A percentile compares a stretch with the other conserved stretches of the same genome.
These are phyloP conservation scores for Telmatherina bonti DNA, from an alignment of 2,797 vertebrate genomes.

Conservation along the genomic window DNA sequence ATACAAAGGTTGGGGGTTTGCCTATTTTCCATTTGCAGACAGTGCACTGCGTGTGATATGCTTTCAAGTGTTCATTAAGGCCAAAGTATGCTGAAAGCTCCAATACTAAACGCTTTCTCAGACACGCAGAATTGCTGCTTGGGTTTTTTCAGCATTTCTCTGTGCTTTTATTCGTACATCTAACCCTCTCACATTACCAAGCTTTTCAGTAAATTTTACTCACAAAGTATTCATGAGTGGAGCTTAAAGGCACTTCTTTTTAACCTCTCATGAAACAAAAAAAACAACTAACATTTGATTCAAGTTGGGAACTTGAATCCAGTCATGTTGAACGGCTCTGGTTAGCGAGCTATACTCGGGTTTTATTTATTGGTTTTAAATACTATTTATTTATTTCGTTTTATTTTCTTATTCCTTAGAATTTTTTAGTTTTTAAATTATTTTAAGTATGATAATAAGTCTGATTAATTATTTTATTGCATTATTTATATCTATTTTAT, in stretches of 20 bases:
- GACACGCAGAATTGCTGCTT: neutral
- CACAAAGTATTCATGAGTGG: neutral
- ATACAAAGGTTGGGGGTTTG: neutral
- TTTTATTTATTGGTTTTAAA: no score
- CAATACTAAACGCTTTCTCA: neutral
- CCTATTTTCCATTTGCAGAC: neutral
- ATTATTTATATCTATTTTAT: no score
- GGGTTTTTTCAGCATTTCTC: neutral
- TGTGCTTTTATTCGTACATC: neutral
- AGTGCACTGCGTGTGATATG: neutral
- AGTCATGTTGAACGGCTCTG: no score
- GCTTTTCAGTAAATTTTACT: neutral
- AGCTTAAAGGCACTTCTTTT: slow-evolving; percentile 2
- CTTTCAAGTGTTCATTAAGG: neutral
- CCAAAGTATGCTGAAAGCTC: neutral
- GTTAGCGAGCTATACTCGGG: no score
- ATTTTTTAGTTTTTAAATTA: no score
- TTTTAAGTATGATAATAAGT: no score
- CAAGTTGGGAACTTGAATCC: neutral
- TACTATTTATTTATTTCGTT: no score
- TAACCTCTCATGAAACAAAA: neutral
- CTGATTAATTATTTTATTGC: no score
- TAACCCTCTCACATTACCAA: neutral
- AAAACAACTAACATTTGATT: neutral
- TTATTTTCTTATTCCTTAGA: no score